A percentile compares a stretch with the other conserved stretches of the same genome.
These are phyloP conservation scores for Cyprinodon tularosa DNA, from an alignment of 2,113 vertebrate species.

Conservation along the genomic window DNA sequence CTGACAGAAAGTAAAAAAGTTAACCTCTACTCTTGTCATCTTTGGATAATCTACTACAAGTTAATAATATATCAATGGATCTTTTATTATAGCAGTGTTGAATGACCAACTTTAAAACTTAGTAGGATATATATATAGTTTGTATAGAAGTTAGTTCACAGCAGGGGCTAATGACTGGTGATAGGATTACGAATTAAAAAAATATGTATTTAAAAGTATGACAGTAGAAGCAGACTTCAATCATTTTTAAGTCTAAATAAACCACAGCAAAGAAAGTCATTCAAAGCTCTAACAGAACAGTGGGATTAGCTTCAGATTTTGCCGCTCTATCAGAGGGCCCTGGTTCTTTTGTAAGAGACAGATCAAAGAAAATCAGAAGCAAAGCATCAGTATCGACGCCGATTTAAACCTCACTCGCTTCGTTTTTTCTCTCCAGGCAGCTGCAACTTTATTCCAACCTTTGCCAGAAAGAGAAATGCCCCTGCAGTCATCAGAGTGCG, in stretches of 20 bases:
- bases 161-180: not conserved
- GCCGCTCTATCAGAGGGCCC: slow-evolving; percentile 40
- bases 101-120: too few species aligned
- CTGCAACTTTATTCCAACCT: slow-evolving; percentile 34
- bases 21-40: too few species aligned
- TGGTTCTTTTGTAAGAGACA: slow-evolving; percentile 9
- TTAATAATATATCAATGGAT: too few species aligned
- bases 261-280: not conserved
- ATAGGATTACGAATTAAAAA: not conserved
- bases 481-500: slow-evolving; percentile 43
- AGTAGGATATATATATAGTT: too few species aligned
- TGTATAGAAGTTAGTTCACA: not conserved
- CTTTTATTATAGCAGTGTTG: too few species aligned
- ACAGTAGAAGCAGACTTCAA: not conserved
- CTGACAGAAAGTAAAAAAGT: too few species aligned
- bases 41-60: too few species aligned
- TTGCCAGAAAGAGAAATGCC: slow-evolving; percentile 39
- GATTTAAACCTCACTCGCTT: slow-evolving; percentile 43
- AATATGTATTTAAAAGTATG: not conserved
- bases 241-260: not conserved
- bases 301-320: slow-evolving; percentile 18
- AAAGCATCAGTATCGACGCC: slow-evolving; percentile 47
- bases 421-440: slow-evolving; percentile 30
- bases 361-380: slow-evolving; percentile 52
- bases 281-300: slow-evolving; percentile 22